phyloP scores from a whole-genome alignment of 1,140 invertebrate species.

The Eulimnadia texana region DNA sequence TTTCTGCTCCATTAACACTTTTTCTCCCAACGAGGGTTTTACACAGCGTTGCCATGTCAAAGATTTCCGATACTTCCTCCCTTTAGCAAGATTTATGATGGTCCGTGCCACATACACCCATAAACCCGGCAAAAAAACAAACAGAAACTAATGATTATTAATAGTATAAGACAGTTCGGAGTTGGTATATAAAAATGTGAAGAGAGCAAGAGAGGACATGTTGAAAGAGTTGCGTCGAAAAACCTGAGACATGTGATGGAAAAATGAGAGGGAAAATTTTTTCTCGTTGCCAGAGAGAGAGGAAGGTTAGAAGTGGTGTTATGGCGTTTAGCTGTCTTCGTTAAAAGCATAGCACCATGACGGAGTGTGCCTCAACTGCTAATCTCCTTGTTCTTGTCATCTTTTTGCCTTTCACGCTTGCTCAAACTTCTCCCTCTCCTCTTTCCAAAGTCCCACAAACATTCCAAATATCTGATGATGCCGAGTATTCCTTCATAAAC shows the following conservation, averaged over 20 bases:
- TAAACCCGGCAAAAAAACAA: not conserved
- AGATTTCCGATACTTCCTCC: not conserved
- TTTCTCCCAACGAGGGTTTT: not conserved
- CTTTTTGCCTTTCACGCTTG: not conserved
- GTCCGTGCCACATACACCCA: not conserved
- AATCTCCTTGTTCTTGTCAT: not conserved
- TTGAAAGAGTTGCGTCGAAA: no score
- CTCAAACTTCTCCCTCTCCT: not conserved
- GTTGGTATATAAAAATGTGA: no score
- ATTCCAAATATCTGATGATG: no score
- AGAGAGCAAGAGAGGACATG: no score
- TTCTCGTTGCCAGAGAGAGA: not conserved
- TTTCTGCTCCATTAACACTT: not conserved
- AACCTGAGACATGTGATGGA: no score
- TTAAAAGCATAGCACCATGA: not conserved
- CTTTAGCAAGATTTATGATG: not conserved
- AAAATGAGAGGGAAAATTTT: no score
- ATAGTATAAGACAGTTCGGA: no score
- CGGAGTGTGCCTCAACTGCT: not conserved
- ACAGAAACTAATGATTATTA: not conserved
- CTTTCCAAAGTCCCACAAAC: not conserved
- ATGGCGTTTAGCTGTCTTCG: not conserved
- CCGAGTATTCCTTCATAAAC: no score
- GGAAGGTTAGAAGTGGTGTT: not conserved
- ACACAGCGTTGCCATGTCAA: not conserved